Evolutionary conservation across 2,888 invertebrate genomes (phyloP).

Genomic region (Notodonta ziczac): DNA sequence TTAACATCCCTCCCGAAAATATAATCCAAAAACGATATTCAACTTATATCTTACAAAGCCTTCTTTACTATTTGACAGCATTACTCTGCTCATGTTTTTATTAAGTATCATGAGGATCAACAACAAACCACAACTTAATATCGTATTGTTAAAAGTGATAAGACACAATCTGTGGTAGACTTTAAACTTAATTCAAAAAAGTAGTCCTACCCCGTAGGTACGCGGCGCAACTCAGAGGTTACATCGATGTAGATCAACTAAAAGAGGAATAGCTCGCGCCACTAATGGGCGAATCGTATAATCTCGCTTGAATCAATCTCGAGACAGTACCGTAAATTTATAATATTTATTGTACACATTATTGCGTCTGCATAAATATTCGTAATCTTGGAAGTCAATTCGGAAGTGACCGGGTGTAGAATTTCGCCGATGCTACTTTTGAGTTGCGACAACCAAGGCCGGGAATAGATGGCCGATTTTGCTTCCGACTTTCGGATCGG

Average conservation of each 20-base stretch:
- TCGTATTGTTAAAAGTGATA: slow-evolving; percentile 14
- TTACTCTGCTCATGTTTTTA: slow-evolving; percentile 22
- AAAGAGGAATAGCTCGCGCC: not conserved
- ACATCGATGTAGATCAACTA: not conserved
- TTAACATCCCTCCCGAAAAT: slow-evolving; percentile 29
- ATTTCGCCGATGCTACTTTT: slow-evolving; percentile 2
- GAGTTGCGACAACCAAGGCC: not conserved
- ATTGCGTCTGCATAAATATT: not conserved
- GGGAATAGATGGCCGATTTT: no score
- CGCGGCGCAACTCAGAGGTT: not conserved
- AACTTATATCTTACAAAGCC: slow-evolving; percentile 1
- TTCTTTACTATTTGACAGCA: no score
- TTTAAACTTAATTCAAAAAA: slow-evolving; percentile 16
- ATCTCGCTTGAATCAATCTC: not conserved
- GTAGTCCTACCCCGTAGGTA: not conserved
- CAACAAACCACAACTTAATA: not conserved
- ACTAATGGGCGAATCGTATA: not conserved
- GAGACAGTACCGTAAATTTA: not conserved
- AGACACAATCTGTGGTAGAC: slow-evolving; percentile 17
- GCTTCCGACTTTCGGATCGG: no score
- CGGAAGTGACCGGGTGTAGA: not conserved
- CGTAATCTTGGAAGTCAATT: not conserved
- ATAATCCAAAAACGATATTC: slow-evolving; percentile 18
- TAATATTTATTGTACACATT: not conserved
- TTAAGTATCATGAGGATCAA: slow-evolving; percentile 15